Conservation (phyloP, 2,113 vertebrate species). For the Centropus unirufus region DNA sequence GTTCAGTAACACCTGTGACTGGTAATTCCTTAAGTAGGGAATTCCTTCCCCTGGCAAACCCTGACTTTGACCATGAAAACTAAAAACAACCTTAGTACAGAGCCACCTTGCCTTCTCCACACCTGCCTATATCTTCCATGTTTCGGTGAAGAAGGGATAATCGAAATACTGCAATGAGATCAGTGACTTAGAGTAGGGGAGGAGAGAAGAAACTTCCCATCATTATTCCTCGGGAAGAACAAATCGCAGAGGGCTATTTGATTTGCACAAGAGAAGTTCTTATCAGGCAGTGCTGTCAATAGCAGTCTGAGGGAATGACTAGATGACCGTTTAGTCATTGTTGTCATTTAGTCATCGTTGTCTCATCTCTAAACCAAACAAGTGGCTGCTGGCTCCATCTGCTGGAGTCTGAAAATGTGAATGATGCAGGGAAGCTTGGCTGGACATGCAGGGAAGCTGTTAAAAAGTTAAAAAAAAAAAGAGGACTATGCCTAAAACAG, state of each 20-base stretch:
- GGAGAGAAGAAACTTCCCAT: not conserved
- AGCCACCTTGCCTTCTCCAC: not conserved
- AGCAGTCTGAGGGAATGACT: not conserved
- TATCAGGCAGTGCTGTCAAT: not conserved
- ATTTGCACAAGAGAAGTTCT: not conserved
- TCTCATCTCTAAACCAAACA: not conserved
- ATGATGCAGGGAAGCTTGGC: not conserved
- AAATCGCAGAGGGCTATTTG: not conserved
- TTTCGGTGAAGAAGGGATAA: not conserved
- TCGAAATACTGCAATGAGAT: not conserved
- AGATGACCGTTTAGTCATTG: not conserved
- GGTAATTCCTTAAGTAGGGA: not conserved
- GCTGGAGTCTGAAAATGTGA: not conserved
- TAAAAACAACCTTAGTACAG: not conserved
- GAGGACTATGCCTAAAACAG: not conserved
- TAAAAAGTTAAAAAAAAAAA: not conserved
- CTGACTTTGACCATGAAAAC: not conserved
- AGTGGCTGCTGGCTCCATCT: slow-evolving; percentile 23
- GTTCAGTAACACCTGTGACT: not conserved
- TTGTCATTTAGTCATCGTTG: no score
- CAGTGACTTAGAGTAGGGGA: not conserved
- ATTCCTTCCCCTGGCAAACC: not conserved
- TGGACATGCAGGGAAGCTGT: fast-evolving
- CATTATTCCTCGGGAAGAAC: not conserved
- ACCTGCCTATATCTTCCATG: no score